Evolutionary conservation across 1,140 invertebrate genomes (phyloP).

Genomic region (Octopus sinensis): DNA sequence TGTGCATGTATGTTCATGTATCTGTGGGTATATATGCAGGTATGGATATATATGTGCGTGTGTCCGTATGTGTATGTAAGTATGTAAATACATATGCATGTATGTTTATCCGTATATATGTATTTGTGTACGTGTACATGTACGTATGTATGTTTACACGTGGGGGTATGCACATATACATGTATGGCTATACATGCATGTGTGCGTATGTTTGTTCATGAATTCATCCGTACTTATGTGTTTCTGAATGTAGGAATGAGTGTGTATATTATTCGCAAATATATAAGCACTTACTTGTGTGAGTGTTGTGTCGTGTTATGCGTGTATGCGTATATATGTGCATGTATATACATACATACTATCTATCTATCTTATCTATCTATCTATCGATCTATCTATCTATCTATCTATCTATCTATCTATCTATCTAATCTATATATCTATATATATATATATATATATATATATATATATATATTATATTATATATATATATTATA

Average conservation of each 20-base stretch:
- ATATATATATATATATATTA: too few species aligned
- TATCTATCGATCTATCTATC: too few species aligned
- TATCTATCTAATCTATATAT: too few species aligned
- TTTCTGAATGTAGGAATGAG: background rate
- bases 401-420: too few species aligned
- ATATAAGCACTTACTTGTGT: background rate
- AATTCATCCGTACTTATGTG: background rate
- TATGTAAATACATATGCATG: background rate
- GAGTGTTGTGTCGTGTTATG: too few species aligned
- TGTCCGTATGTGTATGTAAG: background rate
- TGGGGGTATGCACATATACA: background rate
- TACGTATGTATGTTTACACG: background rate
- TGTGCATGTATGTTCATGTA: background rate
- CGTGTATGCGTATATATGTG: too few species aligned
- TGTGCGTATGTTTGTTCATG: background rate
- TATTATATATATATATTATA: too few species aligned
- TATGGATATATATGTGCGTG: background rate
- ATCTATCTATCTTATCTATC: too few species aligned
- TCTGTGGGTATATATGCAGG: background rate
- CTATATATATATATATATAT: too few species aligned
- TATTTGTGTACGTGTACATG: background rate
- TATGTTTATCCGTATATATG: background rate
- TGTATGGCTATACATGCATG: background rate
- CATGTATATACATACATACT: too few species aligned
- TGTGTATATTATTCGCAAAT: background rate